Conservation (phyloP, 2,113 vertebrate genomes). For the Gambusia holbrooki region DNA sequence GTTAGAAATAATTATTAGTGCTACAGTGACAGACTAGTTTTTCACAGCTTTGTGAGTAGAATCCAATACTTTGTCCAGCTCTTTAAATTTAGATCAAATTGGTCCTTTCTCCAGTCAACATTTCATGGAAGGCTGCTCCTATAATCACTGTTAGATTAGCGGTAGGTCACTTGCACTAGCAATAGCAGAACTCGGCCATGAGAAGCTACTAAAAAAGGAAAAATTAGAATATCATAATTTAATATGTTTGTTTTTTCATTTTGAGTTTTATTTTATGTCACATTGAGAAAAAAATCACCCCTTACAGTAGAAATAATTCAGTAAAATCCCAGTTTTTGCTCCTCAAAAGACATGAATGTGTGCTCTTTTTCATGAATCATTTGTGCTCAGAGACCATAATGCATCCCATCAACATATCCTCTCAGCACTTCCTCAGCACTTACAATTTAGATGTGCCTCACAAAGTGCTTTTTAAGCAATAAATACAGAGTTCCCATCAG, state of each 20-base stretch:
- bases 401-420: conserved; percentile 65
- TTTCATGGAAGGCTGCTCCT: neutral
- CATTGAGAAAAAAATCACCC: neutral
- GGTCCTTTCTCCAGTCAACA: neutral
- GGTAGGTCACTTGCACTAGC: neutral
- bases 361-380: conserved; percentile 69
- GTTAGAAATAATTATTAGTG: neutral
- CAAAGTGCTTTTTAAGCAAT: conserved; percentile 67
- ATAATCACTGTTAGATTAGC: neutral
- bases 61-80: neutral
- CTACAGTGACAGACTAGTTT: neutral
- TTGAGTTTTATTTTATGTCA: conserved; percentile 23
- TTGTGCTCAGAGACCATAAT: conserved; percentile 68
- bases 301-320: conserved; percentile 66
- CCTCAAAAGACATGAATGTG: conserved; percentile 58
- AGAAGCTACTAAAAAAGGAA: conserved; percentile 8
- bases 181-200: neutral
- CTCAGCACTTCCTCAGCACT: conserved; percentile 61
- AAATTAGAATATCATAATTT: conserved; percentile 6
- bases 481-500: conserved; percentile 49
- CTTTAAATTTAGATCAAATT: neutral
- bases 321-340: conserved; percentile 63
- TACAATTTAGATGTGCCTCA: conserved; percentile 48
- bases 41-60: neutral
- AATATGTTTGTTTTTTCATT: neutral